A percentile compares a stretch with the other conserved stretches of the same genome.
Conservation (phyloP, 2,888 invertebrate species). For the Tholera decimalis region DNA sequence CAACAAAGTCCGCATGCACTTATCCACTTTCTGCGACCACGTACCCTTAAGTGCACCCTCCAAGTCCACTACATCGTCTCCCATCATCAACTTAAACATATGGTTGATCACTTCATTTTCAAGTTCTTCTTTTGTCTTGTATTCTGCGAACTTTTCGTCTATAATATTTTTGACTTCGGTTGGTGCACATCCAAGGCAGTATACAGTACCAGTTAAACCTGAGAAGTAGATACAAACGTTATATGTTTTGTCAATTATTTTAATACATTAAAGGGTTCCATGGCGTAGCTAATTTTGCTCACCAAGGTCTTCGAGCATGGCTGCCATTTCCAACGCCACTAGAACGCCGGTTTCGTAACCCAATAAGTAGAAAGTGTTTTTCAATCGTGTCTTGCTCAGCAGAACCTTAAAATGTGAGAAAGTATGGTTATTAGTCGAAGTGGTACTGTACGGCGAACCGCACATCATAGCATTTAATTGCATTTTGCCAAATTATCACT, state of each 20-base stretch:
- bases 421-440: neutral
- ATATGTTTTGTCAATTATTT: neutral
- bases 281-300: conserved; percentile 10
- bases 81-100: conserved; percentile 69
- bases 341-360: conserved; percentile 78
- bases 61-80: conserved; percentile 47
- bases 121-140: conserved; percentile 60
- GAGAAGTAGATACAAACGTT: neutral
- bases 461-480: too few species aligned
- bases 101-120: conserved; percentile 69
- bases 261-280: neutral
- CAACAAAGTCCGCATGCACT: conserved; percentile 62
- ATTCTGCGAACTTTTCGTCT: conserved; percentile 55
- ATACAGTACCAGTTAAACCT: conserved; percentile 78
- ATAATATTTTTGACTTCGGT: conserved; percentile 66
- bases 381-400: conserved; percentile 51
- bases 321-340: conserved; percentile 76
- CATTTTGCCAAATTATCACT: too few species aligned
- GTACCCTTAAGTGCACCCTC: conserved; percentile 49
- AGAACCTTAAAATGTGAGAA: conserved; percentile 39
- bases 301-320: conserved; percentile 78
- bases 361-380: conserved; percentile 74
- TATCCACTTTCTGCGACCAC: conserved; percentile 72
- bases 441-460: neutral
- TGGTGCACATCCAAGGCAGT: conserved; percentile 76